phyloP scores from a whole-genome alignment of 2,113 vertebrate species.

The Myodes glareolus region DNA sequence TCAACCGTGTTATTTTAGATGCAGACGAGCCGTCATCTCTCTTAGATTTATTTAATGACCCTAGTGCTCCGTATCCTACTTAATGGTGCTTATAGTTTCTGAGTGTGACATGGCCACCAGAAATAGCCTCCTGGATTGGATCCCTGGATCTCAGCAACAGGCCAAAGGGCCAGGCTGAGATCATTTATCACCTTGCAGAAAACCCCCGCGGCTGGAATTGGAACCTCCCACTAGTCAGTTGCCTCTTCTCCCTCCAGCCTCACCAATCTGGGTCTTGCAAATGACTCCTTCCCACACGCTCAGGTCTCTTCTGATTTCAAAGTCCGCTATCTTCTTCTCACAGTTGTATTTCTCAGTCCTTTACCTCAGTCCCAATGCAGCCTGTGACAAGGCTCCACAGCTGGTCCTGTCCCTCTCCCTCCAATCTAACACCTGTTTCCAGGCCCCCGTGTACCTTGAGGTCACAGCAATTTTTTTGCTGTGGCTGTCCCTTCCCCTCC shows the following conservation, averaged over 20 bases:
- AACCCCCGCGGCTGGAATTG: neutral
- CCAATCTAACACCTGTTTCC: neutral
- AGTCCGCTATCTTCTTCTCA: neutral
- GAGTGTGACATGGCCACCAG: neutral
- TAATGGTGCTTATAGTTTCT: neutral
- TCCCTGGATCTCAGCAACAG: constrained; percentile 18
- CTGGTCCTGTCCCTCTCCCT: neutral
- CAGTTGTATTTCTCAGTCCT: neutral
- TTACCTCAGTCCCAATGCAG: neutral
- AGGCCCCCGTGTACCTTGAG: neutral
- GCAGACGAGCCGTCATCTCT: constrained; percentile 2
- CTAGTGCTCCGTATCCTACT: neutral
- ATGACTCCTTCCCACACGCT: neutral
- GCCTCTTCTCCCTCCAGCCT: neutral
- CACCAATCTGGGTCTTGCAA: neutral
- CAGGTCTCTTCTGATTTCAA: neutral
- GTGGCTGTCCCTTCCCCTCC: fast-evolving
- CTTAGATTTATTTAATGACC: constrained; percentile 52
- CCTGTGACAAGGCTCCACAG: fast-evolving
- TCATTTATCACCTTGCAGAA: neutral
- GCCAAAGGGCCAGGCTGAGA: constrained; percentile 11
- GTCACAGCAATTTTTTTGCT: neutral
- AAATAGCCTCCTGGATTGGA: neutral
- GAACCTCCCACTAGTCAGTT: neutral
- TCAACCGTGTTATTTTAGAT: neutral